Evolutionary conservation across 2,113 vertebrate genomes (phyloP).

Genomic region (Panthera leo): DNA sequence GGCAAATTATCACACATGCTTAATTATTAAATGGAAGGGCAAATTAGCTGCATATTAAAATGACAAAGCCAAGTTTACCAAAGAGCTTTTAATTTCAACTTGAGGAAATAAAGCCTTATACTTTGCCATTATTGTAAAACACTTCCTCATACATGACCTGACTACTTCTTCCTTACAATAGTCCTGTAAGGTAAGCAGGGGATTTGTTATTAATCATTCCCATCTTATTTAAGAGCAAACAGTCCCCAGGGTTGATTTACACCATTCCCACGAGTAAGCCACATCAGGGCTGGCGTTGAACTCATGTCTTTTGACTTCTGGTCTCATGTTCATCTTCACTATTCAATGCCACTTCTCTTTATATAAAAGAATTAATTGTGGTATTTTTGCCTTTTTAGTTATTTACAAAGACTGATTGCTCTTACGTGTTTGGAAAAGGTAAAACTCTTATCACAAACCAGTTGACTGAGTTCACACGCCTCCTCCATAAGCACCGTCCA

Average conservation of each 20-base stretch:
- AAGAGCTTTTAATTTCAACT: not conserved
- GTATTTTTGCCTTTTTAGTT: not conserved
- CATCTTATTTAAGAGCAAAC: not conserved
- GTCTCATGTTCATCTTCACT: not conserved
- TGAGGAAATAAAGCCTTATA: not conserved
- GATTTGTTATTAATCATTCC: not conserved
- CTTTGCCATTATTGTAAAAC: not conserved
- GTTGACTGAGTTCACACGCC: not conserved
- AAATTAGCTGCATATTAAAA: not conserved
- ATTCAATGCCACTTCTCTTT: not conserved
- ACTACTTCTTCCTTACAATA: not conserved
- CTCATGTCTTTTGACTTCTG: accelerated
- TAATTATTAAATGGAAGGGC: not conserved
- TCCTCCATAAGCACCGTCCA: accelerated
- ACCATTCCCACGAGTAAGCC: too few species aligned
- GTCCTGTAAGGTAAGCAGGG: not conserved
- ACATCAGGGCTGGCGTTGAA: accelerated
- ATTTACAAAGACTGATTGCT: not conserved
- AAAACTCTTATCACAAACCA: not conserved
- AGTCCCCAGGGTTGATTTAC: not conserved
- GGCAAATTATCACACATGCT: not conserved
- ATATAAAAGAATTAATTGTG: not conserved
- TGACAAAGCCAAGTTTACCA: not conserved
- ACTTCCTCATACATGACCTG: not conserved
- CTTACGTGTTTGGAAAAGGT: not conserved